phyloP scores from a whole-genome alignment of 2,113 vertebrate species.

The Odontophorus gujanensis region DNA sequence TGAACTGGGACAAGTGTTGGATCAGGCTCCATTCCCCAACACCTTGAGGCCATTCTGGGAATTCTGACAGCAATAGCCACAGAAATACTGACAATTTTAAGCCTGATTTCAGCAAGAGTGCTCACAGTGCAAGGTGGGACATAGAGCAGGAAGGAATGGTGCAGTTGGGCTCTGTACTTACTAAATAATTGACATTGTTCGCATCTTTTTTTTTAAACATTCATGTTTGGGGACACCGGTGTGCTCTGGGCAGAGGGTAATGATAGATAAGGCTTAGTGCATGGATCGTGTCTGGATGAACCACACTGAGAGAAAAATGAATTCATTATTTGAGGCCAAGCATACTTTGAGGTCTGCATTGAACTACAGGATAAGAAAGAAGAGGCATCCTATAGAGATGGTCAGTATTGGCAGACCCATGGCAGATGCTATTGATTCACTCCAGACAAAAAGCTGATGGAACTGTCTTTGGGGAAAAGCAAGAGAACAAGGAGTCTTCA shows the following conservation, averaged over 20 bases:
- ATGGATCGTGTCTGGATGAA: not conserved
- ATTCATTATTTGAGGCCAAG: not conserved
- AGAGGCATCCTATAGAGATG: not conserved
- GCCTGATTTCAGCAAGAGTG: not conserved
- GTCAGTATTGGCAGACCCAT: not conserved
- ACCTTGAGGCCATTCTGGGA: constrained; percentile 45
- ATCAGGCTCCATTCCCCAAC: constrained; percentile 24
- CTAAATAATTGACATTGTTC: not conserved
- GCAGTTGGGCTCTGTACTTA: not conserved
- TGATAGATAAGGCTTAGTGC: not conserved
- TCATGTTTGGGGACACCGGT: not conserved
- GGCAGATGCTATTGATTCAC: not conserved
- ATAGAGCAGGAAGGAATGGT: not conserved
- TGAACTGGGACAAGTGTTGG: constrained; percentile 54
- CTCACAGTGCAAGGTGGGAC: not conserved
- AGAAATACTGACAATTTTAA: constrained; percentile 49
- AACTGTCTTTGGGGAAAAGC: not conserved
- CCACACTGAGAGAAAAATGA: not conserved
- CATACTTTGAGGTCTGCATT: not conserved
- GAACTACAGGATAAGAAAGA: not conserved
- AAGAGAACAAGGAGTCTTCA: not conserved
- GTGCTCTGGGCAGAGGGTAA: not conserved
- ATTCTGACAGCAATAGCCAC: constrained; percentile 65
- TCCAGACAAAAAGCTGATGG: not conserved
- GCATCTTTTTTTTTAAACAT: not conserved